Evolutionary conservation across 2,888 invertebrate species (phyloP).

Genomic region (Hydropsyche betteni): DNA sequence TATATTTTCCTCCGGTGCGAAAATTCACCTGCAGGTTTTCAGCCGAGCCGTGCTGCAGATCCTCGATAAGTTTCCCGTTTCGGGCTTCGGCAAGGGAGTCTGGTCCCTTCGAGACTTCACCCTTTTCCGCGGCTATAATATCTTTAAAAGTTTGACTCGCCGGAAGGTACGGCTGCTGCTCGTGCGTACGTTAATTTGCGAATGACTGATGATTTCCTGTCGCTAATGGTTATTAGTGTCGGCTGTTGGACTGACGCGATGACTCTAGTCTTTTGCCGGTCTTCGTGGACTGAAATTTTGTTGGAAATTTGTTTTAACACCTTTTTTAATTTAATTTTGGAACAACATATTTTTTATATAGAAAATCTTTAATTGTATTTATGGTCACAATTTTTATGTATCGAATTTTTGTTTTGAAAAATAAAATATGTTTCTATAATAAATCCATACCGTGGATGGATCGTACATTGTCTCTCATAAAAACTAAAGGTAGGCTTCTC

Average conservation of each 20-base stretch:
- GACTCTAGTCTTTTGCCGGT: constrained; percentile 4
- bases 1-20: constrained; percentile 26
- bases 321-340: not conserved
- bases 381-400: too few species aligned
- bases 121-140: constrained; percentile 57
- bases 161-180: not conserved
- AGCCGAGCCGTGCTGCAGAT: constrained; percentile 5
- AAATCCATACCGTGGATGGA: too few species aligned
- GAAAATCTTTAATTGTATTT: too few species aligned
- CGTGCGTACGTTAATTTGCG: constrained; percentile 36
- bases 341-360: too few species aligned
- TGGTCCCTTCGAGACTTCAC: constrained; percentile 49
- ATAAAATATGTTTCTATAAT: too few species aligned
- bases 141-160: constrained; percentile 64
- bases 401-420: too few species aligned
- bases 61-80: constrained; percentile 42
- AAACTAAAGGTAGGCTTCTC: constrained; percentile 1
- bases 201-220: constrained; percentile 36
- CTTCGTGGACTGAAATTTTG: not conserved
- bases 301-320: not conserved
- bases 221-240: constrained; percentile 37
- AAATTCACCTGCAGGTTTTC: constrained; percentile 29
- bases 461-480: not conserved
- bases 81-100: constrained; percentile 32
- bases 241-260: not conserved